Base-by-base conservation (phyloP, 2,888 invertebrate species). In the Baccha elongata region DNA sequence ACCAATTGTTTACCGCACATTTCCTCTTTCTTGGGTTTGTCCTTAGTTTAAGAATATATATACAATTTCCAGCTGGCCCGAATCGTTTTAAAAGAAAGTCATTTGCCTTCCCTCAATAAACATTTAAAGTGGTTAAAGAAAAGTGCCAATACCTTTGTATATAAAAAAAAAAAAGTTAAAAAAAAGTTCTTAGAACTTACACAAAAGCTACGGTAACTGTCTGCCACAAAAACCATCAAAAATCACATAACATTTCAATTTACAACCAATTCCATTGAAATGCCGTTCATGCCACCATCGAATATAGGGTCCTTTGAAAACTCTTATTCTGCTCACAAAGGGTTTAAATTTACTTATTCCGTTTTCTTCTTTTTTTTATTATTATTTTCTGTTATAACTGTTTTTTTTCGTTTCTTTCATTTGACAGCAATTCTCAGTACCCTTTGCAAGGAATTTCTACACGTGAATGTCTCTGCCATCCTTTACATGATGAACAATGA, bases 401-500 rank as follows among this genome's bases (percentile, higher is more conserved):
- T 26, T 26, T 17, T 52, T 44, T 17, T 3, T 55, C 10, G 26
- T 67, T 10, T 19, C 21, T 13, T 67, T 29, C 7, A 21, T 50
- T 52, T 5, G 26, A 32, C 94, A 97, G 97, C 96, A 86, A 97
- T 97, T 89, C 92, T 97, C 88, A 94, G 96, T 86, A 96, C 96
- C 76, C 92, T 97, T 86, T 97, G 97, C 92, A 95, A 96, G 91
- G 96, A 96, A 91, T 97, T 97, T 92, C 93, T 97, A 85, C 95
- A 95, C 86, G 94, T 94, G 87, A 97, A 97, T 92, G 97, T 97
- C 84, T 96, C 97, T 86, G 96, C 97, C 88, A 97, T 98, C 89
- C 93, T 98, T 87, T 98, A 97, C 91, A 94, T 98, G 92, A 98
- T 97, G 95, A 98, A 98, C 92, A 96, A 97, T 91, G 97, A 98